A percentile compares a stretch with the other conserved stretches of the same genome.
Evolutionary conservation across 2,113 vertebrate genomes (phyloP).

Genomic region (Psittacus erithacus): DNA sequence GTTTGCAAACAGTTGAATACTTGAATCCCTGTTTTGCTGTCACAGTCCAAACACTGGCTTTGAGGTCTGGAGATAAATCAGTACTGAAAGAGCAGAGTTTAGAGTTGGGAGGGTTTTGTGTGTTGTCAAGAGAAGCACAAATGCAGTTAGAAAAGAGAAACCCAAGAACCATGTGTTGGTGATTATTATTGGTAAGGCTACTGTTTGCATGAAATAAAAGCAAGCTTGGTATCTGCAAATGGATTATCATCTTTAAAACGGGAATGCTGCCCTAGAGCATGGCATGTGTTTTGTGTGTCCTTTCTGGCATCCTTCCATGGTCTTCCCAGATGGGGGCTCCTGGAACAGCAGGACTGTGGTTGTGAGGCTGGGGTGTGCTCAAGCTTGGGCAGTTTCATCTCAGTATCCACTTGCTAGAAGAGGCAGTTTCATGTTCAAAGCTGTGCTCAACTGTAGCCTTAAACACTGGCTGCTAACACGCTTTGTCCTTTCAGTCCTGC

Average conservation of each 20-base stretch:
- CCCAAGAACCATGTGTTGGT: not conserved
- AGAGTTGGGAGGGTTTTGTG: not conserved
- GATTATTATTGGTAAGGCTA: not conserved
- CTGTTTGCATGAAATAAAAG: not conserved
- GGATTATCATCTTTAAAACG: not conserved
- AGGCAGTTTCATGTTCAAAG: not conserved
- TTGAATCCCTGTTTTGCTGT: not conserved
- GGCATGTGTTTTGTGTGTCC: not conserved
- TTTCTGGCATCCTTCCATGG: not conserved
- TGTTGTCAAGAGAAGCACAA: not conserved
- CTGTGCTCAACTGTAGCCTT: not conserved
- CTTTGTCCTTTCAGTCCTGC: not conserved
- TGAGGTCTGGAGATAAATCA: not conserved
- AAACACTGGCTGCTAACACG: not conserved
- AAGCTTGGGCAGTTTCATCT: not conserved
- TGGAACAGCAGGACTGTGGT: not conserved
- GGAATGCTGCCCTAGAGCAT: not conserved
- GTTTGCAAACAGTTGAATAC: constrained; percentile 6
- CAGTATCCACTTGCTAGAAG: not conserved
- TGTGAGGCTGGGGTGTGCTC: not conserved
- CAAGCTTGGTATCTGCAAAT: not conserved
- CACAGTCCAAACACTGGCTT: not conserved
- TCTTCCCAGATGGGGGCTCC: not conserved
- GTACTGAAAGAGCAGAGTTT: not conserved
- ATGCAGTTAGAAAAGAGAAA: not conserved